Base-by-base conservation (phyloP, 2,888 invertebrate genomes). In the Nomada ferruginata region DNA sequence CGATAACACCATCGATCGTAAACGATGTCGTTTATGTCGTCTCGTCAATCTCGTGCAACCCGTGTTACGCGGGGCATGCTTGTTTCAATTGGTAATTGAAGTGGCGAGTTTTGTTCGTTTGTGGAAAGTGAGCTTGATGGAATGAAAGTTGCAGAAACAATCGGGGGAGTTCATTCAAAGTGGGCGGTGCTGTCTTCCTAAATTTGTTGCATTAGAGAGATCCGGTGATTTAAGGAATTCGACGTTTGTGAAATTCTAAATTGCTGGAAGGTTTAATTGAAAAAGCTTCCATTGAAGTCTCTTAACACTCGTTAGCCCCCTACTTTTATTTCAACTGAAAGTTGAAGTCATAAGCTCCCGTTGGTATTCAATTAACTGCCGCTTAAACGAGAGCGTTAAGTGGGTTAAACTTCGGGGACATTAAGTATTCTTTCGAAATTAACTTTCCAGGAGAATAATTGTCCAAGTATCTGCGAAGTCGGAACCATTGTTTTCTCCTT, bases 1-100 rank as follows among this genome's bases (percentile, higher is more conserved):
- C 82, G 68, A 85, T 85, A 81, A 82, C 79, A 64, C 79, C 76
- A 85, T 87, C 81, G 85, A 77, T 79, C 76, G 71, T 72, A 57
- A 50, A 36, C 64, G 60, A 74, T 76, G 36, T 72, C 53, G 57
- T 26, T 55, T 63, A 73, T 76, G 75, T 73, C 69, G 76, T 79
- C 15, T 36, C 36, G 36, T 36, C 36, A 7, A 36, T 36, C 36
- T 36, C 36, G 36, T 7, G 36, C 36, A 7, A 36, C 36, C 36
- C 36, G 36, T 36, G 36, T 36, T 36, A 7, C 36, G 1, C 36
- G 36, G 36, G 7, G 7, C 7, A 36, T 5, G 36, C 36, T 36
- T 36, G 36, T 36, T 36, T 36, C 36, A 36, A 36, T 36, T 36
- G 9, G 47, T 15, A 47, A 47, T 11, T 15, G 47, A 47, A 47